Evolutionary conservation across 2,797 vertebrate genomes (phyloP).

Genomic region (Malurus splendens): DNA sequence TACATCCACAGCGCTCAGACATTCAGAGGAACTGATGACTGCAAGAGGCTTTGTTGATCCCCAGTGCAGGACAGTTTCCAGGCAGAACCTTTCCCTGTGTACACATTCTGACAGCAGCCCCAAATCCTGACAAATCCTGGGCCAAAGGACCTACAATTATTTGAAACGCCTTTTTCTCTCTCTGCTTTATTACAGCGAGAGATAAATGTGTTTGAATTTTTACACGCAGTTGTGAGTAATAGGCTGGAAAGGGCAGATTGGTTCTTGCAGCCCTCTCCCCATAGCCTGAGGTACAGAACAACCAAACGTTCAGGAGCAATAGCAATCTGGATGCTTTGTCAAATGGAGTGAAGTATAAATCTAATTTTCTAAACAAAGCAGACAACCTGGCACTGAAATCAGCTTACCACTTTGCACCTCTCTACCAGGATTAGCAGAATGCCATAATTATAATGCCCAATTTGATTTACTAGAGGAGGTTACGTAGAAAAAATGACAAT

Average conservation of each 20-base stretch:
- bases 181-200: background rate
- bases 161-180: background rate
- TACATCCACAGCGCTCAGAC: background rate
- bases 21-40: background rate
- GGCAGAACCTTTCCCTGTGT: background rate
- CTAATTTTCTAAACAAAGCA: conserved; percentile 59
- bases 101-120: accelerated
- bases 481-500: conserved; percentile 26
- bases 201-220: background rate
- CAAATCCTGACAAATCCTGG: background rate
- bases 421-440: conserved; percentile 49
- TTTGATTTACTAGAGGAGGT: conserved; percentile 54
- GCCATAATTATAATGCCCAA: conserved; percentile 57
- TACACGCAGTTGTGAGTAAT: background rate
- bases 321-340: conserved; percentile 12
- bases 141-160: background rate
- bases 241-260: background rate
- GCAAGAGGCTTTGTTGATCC: accelerated
- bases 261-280: background rate
- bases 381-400: conserved; percentile 55
- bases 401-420: conserved; percentile 51
- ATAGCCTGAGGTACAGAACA: background rate
- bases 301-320: background rate
- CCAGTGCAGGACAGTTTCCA: accelerated
- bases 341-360: conserved; percentile 34